Evolutionary conservation across 2,888 invertebrate species (phyloP).

Genomic region (Metallyticus violacea): DNA sequence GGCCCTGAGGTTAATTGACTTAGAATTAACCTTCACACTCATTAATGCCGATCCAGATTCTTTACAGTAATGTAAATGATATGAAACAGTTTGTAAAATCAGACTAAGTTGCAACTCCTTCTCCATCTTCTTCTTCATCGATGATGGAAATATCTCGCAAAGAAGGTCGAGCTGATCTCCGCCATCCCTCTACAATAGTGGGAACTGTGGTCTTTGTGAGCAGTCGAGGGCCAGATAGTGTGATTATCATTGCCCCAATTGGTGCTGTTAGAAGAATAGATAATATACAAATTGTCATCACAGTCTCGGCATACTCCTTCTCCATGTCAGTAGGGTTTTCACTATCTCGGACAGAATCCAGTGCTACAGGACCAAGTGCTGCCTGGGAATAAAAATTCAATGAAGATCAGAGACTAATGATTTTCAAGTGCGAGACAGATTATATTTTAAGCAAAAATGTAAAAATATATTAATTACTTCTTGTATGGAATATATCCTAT

Average conservation of each 20-base stretch:
- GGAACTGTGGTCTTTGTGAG: slow-evolving; percentile 70
- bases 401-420: slow-evolving; percentile 25
- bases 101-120: slow-evolving; percentile 14
- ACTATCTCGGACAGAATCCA: slow-evolving; percentile 58
- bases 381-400: slow-evolving; percentile 59
- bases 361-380: slow-evolving; percentile 74
- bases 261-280: slow-evolving; percentile 85
- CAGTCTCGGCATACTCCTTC: slow-evolving; percentile 54
- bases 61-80: background rate
- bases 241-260: slow-evolving; percentile 76
- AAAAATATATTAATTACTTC: too few species aligned
- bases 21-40: background rate
- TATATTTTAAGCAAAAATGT: too few species aligned
- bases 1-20: background rate
- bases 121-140: slow-evolving; percentile 72
- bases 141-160: slow-evolving; percentile 85
- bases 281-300: slow-evolving; percentile 74
- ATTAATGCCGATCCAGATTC: too few species aligned
- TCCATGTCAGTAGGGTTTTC: background rate
- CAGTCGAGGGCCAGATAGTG: slow-evolving; percentile 71
- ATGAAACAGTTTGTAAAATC: background rate
- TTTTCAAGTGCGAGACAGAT: too few species aligned
- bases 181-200: slow-evolving; percentile 51
- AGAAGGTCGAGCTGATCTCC: slow-evolving; percentile 76
- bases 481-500: too few species aligned